Base-by-base conservation (phyloP, 2,797 vertebrate genomes). In the Sebastes vulpes region DNA sequence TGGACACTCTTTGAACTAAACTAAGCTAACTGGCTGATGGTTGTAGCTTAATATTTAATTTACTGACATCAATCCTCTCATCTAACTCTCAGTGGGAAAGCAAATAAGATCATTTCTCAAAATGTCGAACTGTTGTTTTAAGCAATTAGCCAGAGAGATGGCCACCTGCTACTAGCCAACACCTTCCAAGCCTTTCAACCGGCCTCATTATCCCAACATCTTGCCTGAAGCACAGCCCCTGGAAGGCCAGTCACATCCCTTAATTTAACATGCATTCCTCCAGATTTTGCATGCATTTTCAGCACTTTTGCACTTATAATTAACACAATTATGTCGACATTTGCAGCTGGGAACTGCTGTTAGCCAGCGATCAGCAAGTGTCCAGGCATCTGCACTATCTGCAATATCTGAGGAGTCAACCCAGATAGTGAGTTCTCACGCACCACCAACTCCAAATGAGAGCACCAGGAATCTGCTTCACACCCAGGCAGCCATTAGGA, bases 401-500 rank as follows among this genome's bases (percentile, higher is more conserved):
- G 21, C 38, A 72, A 29, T 65, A 32, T 38, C 50, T 57, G 57
- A 18, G 46, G 18, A 71, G 50, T 66, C 10, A 28, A 67, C 18
- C 72, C 75, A 60, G 35, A 81, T 29, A 65, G 71, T 5, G 1
- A 38, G 9, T 56, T 74, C 79, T 72, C 68, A 73, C 53, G 73
- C 50, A 76, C 66, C 48, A 69, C 57, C 57, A 68, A 87, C 10
- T 64, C 50, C 50, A 83, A 82, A 84, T 35, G 58, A 83, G 69
- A 80, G 60, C 67, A 26, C 23, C 31, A 3, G 53, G 60, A 64
- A 63, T 78, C 71, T 21, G 64, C 29, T 76, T 79, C 77, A 81
- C 65, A 74, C 83, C 72, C 84, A 82, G 69, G 48, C 82, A 73
- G 76, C 81, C 80, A 66, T 83, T 74, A 81, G 72, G 85, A 80